Base-by-base conservation (phyloP, 2,113 vertebrate species). In the Sorex araneus region DNA sequence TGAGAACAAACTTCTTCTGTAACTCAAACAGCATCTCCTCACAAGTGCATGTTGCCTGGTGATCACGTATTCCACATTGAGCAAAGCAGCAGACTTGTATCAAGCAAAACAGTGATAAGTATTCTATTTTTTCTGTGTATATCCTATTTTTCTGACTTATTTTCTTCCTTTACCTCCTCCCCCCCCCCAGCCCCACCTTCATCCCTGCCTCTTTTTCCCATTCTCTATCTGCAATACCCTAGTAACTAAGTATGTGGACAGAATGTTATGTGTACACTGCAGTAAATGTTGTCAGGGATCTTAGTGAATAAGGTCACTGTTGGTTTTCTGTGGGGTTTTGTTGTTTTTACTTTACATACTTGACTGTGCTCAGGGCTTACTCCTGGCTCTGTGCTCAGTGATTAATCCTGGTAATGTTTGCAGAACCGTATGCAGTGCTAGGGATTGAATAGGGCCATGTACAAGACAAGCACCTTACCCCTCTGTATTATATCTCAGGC, bases 11-110 rank as follows among this genome's bases (percentile, higher is more conserved):
- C 47, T 92, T 77, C 54, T 69, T 89, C 77, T 1, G 0, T 57
- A 84, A 54, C 47, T 84, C 67, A 45, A 92, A 67, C 27, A 86
- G 71, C 60, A 93, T 63, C 71, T 95, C 66, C 86, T 83, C 60
- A 86, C 8, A 66, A 76, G 74, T 89, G 3, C 15, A 1, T 0
- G 0, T 36, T 90, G 43, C 77, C 32, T 74, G 23, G 74, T 32
- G 28, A 79, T 75, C 57, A 84, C 18, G 81, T 64, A 87, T 71
- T 84, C 28, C 30, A 54, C 57, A 28, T 30, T 70, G 43, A 82
- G 70, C 8, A 87, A 2, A 28, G 5, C 47, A 80, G 73, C 73
- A 79, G 27, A 50, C 30, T 80, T 92, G 15, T 60, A 60, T 21
- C 21, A 23, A 60, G 18, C 18, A 60, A 60, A 23, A 21, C 57